Conservation (phyloP, 2,888 invertebrate species). For the Lepidochrysops patricia region DNA sequence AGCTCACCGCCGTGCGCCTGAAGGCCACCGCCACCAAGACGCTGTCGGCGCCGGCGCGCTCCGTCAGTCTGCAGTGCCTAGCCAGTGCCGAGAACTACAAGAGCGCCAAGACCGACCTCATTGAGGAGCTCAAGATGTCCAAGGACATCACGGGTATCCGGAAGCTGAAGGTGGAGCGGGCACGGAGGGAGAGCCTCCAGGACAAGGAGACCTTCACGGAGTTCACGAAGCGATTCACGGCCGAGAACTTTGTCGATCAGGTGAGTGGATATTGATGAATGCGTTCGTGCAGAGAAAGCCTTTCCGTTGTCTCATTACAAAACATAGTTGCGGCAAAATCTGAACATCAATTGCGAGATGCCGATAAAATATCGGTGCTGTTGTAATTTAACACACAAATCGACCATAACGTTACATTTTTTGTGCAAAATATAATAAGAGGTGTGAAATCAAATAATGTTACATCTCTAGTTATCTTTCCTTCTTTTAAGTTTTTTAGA, state of each 20-base stretch:
- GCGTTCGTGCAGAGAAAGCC: background rate
- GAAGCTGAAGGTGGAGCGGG: conserved; percentile 92
- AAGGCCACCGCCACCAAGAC: conserved; percentile 86
- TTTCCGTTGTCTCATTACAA: background rate
- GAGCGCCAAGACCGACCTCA: conserved; percentile 87
- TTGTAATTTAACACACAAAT: background rate
- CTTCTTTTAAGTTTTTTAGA: background rate
- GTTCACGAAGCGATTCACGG: conserved; percentile 87
- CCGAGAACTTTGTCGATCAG: conserved; percentile 92
- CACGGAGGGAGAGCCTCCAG: conserved; percentile 86
- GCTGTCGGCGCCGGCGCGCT: conserved; percentile 85
- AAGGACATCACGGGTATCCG: conserved; percentile 95
- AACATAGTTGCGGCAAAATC: background rate
- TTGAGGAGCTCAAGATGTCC: conserved; percentile 93
- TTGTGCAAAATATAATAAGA: background rate
- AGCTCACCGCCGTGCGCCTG: conserved; percentile 87
- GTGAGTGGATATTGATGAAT: conserved; percentile 63
- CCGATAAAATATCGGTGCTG: background rate
- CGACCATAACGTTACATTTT: background rate
- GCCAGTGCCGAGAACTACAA: conserved; percentile 80
- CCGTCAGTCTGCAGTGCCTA: conserved; percentile 83
- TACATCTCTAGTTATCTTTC: background rate
- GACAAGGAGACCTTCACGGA: conserved; percentile 90
- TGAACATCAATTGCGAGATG: background rate
- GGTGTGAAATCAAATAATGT: background rate